Conservation (phyloP, 2,888 invertebrate genomes). For the Sepiola atlantica region DNA sequence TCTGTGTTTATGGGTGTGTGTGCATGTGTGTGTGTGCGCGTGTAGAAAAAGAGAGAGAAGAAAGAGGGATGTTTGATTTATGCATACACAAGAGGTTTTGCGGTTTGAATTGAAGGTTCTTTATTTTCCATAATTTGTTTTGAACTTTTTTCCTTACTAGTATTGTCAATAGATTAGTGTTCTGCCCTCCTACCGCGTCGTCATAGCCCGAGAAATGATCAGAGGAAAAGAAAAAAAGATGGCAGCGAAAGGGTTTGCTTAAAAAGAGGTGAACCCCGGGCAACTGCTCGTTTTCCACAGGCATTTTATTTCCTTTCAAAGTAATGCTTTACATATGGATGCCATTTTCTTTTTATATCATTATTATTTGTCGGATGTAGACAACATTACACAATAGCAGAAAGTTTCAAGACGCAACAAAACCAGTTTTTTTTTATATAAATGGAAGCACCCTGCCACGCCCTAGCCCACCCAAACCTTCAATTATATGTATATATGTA, state of each 20-base stretch:
- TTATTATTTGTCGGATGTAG: not conserved
- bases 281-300: not conserved
- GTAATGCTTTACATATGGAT: not conserved
- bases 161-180: not conserved
- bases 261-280: too few species aligned
- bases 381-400: constrained; percentile 8
- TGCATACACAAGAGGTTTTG: too few species aligned
- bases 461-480: too few species aligned
- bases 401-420: not conserved
- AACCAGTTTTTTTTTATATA: not conserved
- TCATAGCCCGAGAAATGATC: not conserved
- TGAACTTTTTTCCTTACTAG: not conserved
- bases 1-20: not conserved
- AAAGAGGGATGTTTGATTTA: too few species aligned
- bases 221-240: not conserved
- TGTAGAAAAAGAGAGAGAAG: not conserved
- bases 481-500: too few species aligned
- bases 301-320: not conserved
- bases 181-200: not conserved
- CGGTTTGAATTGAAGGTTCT: too few species aligned
- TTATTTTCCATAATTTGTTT: not conserved
- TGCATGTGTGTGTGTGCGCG: not conserved
- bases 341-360: not conserved
- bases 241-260: not conserved
- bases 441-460: too few species aligned